phyloP scores from a whole-genome alignment of 2,797 vertebrate genomes.

The Pipistrellus nathusii region DNA sequence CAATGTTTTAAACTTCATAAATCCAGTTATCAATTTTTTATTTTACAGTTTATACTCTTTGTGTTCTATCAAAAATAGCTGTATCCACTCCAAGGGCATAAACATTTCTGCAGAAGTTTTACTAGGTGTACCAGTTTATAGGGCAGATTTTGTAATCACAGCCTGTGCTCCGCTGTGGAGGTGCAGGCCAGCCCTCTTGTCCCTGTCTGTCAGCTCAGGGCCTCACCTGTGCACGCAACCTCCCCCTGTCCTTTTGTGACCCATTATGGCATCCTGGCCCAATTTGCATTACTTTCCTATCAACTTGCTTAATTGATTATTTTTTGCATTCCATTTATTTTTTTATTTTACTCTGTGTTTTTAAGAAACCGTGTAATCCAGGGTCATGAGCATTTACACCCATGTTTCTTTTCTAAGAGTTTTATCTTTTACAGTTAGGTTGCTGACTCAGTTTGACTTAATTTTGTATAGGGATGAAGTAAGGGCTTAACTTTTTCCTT shows the following conservation, averaged over 20 bases:
- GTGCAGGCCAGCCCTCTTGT: too few species aligned
- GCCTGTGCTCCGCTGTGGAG: too few species aligned
- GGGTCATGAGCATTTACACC: neutral
- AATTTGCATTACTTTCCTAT: neutral
- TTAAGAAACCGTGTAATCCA: neutral
- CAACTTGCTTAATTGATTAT: neutral
- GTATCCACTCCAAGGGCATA: neutral
- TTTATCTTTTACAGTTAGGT: neutral
- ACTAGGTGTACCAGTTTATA: too few species aligned
- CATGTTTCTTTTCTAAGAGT: neutral
- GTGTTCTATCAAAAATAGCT: neutral
- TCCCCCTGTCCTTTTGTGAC: too few species aligned
- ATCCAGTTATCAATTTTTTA: neutral
- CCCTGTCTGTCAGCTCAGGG: too few species aligned
- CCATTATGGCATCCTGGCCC: too few species aligned
- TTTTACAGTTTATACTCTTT: neutral
- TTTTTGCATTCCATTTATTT: neutral
- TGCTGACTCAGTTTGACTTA: neutral
- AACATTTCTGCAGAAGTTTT: slow-evolving; percentile 9
- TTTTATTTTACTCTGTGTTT: neutral
- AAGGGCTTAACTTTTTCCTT: neutral
- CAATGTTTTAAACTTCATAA: neutral
- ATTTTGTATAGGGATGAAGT: neutral
- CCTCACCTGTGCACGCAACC: too few species aligned
- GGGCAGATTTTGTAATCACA: too few species aligned